Conservation (phyloP, 2,113 vertebrate species). For the Onychostoma macrolepis region DNA sequence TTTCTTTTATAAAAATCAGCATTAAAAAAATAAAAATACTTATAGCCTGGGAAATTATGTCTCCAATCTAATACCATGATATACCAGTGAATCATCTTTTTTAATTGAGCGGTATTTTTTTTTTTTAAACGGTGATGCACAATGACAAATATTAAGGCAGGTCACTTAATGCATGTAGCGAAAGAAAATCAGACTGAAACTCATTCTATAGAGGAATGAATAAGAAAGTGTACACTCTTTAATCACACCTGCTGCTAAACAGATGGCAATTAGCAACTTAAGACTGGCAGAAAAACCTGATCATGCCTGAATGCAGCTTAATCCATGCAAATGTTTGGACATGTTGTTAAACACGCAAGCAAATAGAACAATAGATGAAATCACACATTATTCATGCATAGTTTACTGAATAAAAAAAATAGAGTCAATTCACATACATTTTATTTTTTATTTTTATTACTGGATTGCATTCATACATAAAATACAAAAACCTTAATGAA, state of each 20-base stretch:
- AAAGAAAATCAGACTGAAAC: not conserved
- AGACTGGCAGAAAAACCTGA: not conserved
- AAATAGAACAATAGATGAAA: constrained; percentile 40
- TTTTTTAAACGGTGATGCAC: not conserved
- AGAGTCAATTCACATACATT: constrained; percentile 70
- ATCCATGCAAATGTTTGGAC: not conserved
- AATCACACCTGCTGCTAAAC: not conserved
- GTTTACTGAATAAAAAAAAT: not conserved
- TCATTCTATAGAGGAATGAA: not conserved
- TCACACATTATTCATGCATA: constrained; percentile 47
- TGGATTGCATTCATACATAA: constrained; percentile 75
- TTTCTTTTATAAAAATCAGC: not conserved
- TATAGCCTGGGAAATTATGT: not conserved
- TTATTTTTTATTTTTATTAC: constrained; percentile 68
- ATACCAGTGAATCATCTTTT: not conserved
- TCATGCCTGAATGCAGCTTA: not conserved
- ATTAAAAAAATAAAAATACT: too few species aligned
- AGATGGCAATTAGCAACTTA: not conserved
- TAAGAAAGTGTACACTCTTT: not conserved
- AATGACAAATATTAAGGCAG: not conserved
- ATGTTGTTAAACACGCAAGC: not conserved
- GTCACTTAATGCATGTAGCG: not conserved
- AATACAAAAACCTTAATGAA: constrained; percentile 73
- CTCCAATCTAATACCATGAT: not conserved
- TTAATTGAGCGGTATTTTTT: not conserved